Base-by-base conservation (phyloP, 1,140 invertebrate genomes). In the Probaryconus sp. region DNA sequence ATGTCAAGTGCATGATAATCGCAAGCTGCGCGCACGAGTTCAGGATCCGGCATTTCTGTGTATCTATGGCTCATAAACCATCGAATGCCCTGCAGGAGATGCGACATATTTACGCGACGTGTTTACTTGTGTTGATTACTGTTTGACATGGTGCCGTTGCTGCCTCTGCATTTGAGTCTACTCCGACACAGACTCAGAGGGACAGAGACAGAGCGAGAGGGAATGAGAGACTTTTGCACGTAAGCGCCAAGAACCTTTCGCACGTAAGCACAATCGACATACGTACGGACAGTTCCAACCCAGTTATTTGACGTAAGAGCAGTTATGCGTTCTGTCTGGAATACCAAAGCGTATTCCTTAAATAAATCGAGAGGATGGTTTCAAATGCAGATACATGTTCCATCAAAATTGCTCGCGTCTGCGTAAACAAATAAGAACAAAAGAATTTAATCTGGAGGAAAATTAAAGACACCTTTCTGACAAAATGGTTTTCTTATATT, bases 51-150 rank as follows among this genome's bases (percentile, higher is more conserved):
- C 10, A 24, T 21, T 10, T 40, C 35, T 26, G 18, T 35, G 21
- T 51, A 16, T 38, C 17, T 7, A 17, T 45, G 38, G 30, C 18
- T n/a, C 56, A 48, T 26, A 43, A 53, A 53, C 28, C 60, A 37
- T 37, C 48, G 24, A 53, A 64, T 53, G 60, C 60, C 60, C 60
- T 37, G 31, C 60, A 64, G 48, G 40, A 53, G 48, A 64, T 45
- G 45, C 47, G 48, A 53, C 48, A 53, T 64, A 64, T 64, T 64
- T 64, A 64, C 61, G 61, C 50, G 61, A 31, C 7, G 61, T 65
- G 50, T 65, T 65, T 65, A 42, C 50, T 55, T 31, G 31, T 26
- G 37, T 24, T 65, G 61, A 65, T 65, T 65, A 55, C 61, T 65
- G 61, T 65, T 65, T 65, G 50, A 65, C 48, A 47, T 65, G 40